Conservation (phyloP, 1,140 invertebrate species). For the Argopecten irradians region DNA sequence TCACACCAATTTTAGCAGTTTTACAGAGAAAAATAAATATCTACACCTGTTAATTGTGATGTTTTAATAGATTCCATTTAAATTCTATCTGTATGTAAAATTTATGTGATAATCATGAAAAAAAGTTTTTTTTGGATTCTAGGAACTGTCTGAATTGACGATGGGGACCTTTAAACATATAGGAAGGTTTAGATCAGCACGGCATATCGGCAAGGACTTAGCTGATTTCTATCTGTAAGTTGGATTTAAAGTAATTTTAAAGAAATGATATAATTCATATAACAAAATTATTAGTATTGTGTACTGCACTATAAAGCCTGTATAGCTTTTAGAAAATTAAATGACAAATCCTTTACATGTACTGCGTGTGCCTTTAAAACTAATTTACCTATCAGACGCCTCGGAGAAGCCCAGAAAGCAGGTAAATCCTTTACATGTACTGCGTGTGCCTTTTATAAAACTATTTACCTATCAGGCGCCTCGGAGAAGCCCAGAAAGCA, state of each 20-base stretch:
- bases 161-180: conserved; percentile 99
- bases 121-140: conserved; percentile 52
- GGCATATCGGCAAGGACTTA: conserved; percentile 91
- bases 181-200: conserved; percentile 88
- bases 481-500: too few species aligned
- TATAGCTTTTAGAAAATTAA: background rate
- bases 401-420: too few species aligned
- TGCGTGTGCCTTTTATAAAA: too few species aligned
- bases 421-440: too few species aligned
- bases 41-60: too few species aligned
- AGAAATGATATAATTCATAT: background rate
- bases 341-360: background rate
- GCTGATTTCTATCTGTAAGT: conserved; percentile 90
- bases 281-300: background rate
- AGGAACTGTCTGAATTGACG: conserved; percentile 94
- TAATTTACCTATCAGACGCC: background rate
- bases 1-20: too few species aligned
- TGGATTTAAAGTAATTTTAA: background rate
- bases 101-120: background rate
- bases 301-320: background rate
- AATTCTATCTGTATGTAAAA: too few species aligned
- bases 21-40: too few species aligned
- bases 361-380: too few species aligned
- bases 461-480: too few species aligned
- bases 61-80: too few species aligned